phyloP scores from a whole-genome alignment of 2,113 vertebrate species.

The Xiphias gladius region DNA sequence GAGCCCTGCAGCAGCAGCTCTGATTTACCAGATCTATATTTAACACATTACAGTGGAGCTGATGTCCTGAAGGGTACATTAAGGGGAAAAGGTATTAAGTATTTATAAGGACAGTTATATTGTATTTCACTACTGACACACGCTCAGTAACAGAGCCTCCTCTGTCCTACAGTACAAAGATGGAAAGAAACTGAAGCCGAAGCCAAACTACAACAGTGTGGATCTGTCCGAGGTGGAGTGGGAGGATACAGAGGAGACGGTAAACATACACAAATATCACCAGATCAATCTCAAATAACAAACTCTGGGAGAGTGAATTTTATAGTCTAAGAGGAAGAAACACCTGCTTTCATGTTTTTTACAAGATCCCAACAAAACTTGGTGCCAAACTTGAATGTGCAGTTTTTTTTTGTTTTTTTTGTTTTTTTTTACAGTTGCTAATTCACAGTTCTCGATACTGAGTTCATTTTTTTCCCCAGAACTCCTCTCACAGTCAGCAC shows the following conservation, averaged over 20 bases:
- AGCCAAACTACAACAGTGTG: constrained; percentile 98
- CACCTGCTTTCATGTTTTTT: no score
- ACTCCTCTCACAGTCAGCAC: no score
- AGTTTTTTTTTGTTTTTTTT: no score
- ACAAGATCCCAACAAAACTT: no score
- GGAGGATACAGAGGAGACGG: constrained; percentile 92
- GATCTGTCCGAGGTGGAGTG: constrained; percentile 97
- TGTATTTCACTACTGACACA: constrained; percentile 33
- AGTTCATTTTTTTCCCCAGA: no score
- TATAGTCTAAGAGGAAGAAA: no score
- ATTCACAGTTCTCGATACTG: no score
- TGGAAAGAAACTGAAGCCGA: constrained; percentile 93
- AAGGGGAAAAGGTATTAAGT: constrained; percentile 16
- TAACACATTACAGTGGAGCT: not conserved
- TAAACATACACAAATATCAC: constrained; percentile 59
- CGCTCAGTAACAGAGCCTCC: not conserved
- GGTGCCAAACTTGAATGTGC: no score
- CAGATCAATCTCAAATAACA: not conserved
- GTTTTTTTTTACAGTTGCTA: no score
- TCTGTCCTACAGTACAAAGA: constrained; percentile 89
- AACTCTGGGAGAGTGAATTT: no score
- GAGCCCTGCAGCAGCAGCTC: constrained; percentile 11
- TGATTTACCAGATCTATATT: constrained; percentile 34
- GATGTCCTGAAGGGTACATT: constrained; percentile 21
- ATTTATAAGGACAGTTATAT: constrained; percentile 36